phyloP scores from a whole-genome alignment of 2,797 vertebrate species.

The Helarctos malayanus region DNA sequence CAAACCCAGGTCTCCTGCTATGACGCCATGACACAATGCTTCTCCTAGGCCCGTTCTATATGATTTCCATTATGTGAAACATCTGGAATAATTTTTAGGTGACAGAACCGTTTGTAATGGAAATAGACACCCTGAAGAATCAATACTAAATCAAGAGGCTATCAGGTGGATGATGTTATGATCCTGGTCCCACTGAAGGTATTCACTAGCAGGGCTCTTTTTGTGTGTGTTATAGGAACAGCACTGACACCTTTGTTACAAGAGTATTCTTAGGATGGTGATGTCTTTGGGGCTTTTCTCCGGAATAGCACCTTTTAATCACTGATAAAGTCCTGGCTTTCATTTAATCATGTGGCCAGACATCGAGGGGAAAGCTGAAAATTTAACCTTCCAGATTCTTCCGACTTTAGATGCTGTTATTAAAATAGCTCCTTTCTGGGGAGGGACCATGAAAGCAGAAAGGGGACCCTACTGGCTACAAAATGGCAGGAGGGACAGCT shows the following conservation, averaged over 20 bases:
- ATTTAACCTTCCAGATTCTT: slow-evolving; percentile 11
- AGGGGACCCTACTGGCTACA: neutral
- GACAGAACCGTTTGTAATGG: slow-evolving; percentile 77
- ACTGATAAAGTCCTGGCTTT: slow-evolving; percentile 57
- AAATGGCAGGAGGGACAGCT: neutral
- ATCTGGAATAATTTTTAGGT: slow-evolving; percentile 75
- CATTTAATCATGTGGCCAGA: slow-evolving; percentile 58
- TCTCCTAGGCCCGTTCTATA: neutral
- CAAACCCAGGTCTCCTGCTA: neutral
- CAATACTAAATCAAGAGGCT: slow-evolving; percentile 62
- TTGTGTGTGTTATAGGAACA: slow-evolving; percentile 42
- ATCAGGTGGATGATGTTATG: neutral
- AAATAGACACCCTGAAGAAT: slow-evolving; percentile 75
- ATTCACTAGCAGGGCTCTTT: neutral
- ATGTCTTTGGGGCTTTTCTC: neutral
- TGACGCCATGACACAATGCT: neutral
- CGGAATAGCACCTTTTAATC: slow-evolving; percentile 47
- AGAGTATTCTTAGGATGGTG: slow-evolving; percentile 22
- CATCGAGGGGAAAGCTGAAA: slow-evolving; percentile 27
- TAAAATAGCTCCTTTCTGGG: slow-evolving; percentile 55
- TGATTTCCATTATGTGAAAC: slow-evolving; percentile 66
- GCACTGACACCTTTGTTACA: slow-evolving; percentile 8
- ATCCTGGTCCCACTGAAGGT: slow-evolving; percentile 51
- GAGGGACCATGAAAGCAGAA: neutral
- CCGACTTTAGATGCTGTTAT: slow-evolving; percentile 60